These are phyloP conservation scores for Triplophysa yarkandensis DNA, from an alignment of 2,797 vertebrate species.

Conservation along the genomic window DNA sequence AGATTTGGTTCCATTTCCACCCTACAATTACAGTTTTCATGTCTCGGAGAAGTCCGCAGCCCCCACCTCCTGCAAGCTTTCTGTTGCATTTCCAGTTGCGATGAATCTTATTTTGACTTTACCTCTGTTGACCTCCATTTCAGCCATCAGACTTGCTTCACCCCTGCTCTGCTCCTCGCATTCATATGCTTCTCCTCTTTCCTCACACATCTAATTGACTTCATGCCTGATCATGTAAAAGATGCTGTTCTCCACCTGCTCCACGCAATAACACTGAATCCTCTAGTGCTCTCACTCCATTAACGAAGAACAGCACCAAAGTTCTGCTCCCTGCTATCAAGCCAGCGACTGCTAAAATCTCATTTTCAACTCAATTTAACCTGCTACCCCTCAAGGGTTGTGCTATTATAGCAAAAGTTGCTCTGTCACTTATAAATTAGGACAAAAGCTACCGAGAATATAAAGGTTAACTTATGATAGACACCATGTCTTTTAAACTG, in stretches of 20 bases:
- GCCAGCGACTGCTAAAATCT: constrained; percentile 80
- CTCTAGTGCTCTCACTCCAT: constrained; percentile 84
- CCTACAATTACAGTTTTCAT: constrained; percentile 1
- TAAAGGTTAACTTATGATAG: constrained; percentile 34
- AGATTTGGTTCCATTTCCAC: constrained; percentile 3
- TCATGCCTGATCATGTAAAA: constrained; percentile 82
- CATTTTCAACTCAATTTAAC: constrained; percentile 87
- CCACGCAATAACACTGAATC: constrained; percentile 78
- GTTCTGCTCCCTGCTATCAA: constrained; percentile 79
- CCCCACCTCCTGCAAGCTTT: constrained; percentile 23
- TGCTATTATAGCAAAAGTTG: constrained; percentile 51
- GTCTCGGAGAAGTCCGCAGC: constrained; percentile 15
- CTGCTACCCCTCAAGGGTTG: constrained; percentile 70
- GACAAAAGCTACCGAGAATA: constrained; percentile 29
- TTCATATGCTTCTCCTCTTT: constrained; percentile 63
- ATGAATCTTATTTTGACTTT: constrained; percentile 46
- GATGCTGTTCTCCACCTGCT: constrained; percentile 78
- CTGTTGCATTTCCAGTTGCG: constrained; percentile 45
- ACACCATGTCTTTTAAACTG: constrained; percentile 10
- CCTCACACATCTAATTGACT: constrained; percentile 81
- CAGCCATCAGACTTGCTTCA: constrained; percentile 49
- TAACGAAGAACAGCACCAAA: constrained; percentile 79
- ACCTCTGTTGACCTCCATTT: constrained; percentile 53
- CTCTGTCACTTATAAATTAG: constrained; percentile 53
- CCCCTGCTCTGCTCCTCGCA: constrained; percentile 52